phyloP scores from a whole-genome alignment of 1,140 invertebrate species.

The Bradynema listronoti region DNA sequence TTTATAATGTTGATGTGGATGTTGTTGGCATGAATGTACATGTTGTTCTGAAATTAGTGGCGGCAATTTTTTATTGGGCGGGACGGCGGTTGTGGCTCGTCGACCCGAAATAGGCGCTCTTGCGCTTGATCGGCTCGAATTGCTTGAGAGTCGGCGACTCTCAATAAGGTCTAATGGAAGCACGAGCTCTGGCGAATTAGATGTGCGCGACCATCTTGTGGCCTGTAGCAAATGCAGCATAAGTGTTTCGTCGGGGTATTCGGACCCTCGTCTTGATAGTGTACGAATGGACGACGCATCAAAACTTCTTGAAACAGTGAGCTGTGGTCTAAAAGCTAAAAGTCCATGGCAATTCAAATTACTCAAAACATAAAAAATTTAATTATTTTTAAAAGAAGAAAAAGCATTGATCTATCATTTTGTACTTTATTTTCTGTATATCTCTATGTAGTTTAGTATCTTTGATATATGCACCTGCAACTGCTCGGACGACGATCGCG shows the following conservation, averaged over 20 bases:
- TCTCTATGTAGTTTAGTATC: not conserved
- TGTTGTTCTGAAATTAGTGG: too few relatives aligned
- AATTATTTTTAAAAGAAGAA: not conserved
- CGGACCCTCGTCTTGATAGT: constrained; percentile 42
- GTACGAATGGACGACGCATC: constrained; percentile 42
- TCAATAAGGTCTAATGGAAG: too few relatives aligned
- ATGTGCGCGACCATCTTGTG: too few relatives aligned
- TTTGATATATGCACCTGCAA: constrained; percentile 8
- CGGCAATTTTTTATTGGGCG: too few relatives aligned
- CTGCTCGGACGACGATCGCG: not conserved
- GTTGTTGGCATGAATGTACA: too few relatives aligned
- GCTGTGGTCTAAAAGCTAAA: constrained; percentile 18
- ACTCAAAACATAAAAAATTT: not conserved
- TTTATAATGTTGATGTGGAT: too few relatives aligned
- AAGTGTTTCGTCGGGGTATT: constrained; percentile 43
- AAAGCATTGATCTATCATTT: not conserved
- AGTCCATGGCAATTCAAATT: not conserved
- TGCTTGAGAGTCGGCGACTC: too few relatives aligned
- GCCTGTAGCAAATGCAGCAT: too few relatives aligned
- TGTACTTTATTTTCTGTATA: not conserved
- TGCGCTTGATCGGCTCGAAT: too few relatives aligned
- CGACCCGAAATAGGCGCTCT: too few relatives aligned
- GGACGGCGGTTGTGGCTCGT: too few relatives aligned
- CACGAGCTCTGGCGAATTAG: too few relatives aligned
- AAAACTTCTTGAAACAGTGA: constrained; percentile 41